Conservation (phyloP, 2,888 invertebrate genomes). For the Ectemnius cavifrons region DNA sequence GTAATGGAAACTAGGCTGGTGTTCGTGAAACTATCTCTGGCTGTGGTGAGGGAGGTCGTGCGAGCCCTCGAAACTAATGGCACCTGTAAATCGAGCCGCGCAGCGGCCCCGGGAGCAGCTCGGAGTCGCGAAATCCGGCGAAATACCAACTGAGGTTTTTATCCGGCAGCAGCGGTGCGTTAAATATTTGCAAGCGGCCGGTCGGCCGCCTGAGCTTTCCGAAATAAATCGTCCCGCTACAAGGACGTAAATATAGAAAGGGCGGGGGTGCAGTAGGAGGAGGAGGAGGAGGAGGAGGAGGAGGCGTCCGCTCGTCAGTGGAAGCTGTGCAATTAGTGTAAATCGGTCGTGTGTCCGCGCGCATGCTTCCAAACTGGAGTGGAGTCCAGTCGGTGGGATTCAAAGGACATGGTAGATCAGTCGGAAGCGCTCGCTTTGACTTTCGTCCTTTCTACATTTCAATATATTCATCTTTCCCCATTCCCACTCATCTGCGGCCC, state of each 20-base stretch:
- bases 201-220: background rate
- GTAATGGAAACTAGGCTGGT: conserved; percentile 1
- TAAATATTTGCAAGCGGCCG: conserved; percentile 24
- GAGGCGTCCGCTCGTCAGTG: background rate
- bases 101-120: background rate
- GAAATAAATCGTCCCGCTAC: conserved; percentile 24
- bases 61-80: conserved; percentile 18
- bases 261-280: no score
- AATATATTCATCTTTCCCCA: background rate
- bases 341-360: conserved; percentile 24
- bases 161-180: conserved; percentile 11
- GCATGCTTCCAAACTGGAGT: background rate
- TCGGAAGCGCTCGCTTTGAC: background rate
- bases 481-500: background rate
- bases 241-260: conserved; percentile 5
- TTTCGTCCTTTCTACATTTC: background rate
- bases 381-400: conserved; percentile 21
- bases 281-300: no score
- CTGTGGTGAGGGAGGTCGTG: background rate
- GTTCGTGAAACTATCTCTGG: background rate
- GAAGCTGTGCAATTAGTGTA: conserved; percentile 32
- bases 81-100: conserved; percentile 10
- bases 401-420: conserved; percentile 30
- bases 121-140: conserved; percentile 17
- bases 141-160: conserved; percentile 22